Evolutionary conservation across 30 jellyfish, hydroid and myxozoan species (phyloP), one percentile per base, ranked within the genome.

Genomic region (Hydra vulgaris): DNA sequence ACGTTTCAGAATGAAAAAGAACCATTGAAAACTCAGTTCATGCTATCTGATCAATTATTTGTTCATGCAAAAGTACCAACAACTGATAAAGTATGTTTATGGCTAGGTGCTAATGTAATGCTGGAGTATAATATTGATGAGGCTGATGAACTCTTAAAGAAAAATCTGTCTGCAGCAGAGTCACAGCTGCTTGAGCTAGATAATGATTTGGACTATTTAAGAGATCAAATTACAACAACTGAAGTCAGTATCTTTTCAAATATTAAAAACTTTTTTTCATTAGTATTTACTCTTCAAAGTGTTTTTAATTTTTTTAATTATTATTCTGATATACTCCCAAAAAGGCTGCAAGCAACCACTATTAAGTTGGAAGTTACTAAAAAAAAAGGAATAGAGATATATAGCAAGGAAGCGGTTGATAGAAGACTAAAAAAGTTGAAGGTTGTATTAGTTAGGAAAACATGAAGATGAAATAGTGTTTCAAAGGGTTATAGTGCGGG

Each of bases 61-160:
- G 95, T 87, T 4, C 83, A 83, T 25, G 98, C 98, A 16, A 79
- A 82, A 22, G 85, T 92, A 21, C 98, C 98, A 25, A 89, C 96
- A 69, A 92, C 98, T 21, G 81, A 87, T 56, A 92, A 85, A 53
- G 98, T 92, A 1, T 92, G 96, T 67, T 87, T 92, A 8, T 92
- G 98, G 98, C 89, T 92, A 25, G 98, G 98, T 77, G 98, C 98
- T 25, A 92, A 92, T 74, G 98, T 92, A 18, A 92, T 92, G 98
- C 80, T 92, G n/a, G 98, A 92, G 55, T 92, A 92, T 73, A 96
- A 87, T 1, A 92, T 92, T 40, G 94, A 84, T 17, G 98, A 92
- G 23, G 98, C 98, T 15, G 87, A 86, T 1, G 73, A 84, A 17
- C 66, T 92, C 70, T 70, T 92, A 73, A 54, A 89, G 68, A 92